phyloP scores from a whole-genome alignment of 2,113 vertebrate genomes.

The Carassius auratus region DNA sequence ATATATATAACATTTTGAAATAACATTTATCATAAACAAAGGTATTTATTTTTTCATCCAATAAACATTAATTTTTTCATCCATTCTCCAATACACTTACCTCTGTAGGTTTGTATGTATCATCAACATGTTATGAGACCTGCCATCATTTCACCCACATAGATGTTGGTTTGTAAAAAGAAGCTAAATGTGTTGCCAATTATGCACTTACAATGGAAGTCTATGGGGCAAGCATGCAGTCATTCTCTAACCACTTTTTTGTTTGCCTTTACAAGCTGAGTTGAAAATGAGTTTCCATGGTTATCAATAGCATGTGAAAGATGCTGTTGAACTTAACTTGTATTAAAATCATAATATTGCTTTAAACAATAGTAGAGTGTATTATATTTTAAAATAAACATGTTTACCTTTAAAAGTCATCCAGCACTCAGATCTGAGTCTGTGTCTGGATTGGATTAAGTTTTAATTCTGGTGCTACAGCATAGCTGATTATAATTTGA shows the following conservation, averaged over 20 bases:
- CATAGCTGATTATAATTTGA: slow-evolving; percentile 29
- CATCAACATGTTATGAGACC: not conserved
- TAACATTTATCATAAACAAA: not conserved
- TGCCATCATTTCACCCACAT: not conserved
- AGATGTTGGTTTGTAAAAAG: not conserved
- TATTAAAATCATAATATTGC: not conserved
- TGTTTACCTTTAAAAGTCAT: not conserved
- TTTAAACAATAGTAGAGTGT: not conserved
- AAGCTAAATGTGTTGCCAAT: not conserved
- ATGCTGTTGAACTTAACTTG: not conserved
- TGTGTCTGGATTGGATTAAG: slow-evolving; percentile 10
- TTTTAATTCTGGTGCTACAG: not conserved
- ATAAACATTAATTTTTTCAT: not conserved
- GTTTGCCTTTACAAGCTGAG: not conserved
- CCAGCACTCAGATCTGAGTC: not conserved
- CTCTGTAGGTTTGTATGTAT: not conserved
- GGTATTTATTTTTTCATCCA: not conserved
- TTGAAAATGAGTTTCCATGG: not conserved
- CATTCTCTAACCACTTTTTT: not conserved
- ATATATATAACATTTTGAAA: not conserved
- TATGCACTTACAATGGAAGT: not conserved
- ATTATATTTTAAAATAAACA: not conserved
- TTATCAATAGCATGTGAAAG: not conserved
- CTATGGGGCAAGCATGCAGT: not conserved
- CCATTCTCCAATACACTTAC: not conserved